Percentiles rank a stretch among this genome's conserved stretches.
phyloP scores from a whole-genome alignment of 2,888 invertebrate genomes.

The Epinotia bilunana region DNA sequence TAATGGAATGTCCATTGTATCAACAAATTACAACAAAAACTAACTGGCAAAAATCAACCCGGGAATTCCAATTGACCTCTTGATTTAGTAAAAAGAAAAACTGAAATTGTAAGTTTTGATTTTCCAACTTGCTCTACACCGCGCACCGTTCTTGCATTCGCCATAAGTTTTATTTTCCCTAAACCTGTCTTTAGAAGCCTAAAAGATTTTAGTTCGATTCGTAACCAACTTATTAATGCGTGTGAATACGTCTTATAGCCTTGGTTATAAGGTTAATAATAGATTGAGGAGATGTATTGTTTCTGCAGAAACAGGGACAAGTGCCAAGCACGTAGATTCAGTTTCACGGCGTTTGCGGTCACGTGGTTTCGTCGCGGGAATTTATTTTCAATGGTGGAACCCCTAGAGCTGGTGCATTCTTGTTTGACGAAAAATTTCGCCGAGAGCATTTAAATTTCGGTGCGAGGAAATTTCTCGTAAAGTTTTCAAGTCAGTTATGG shows the following conservation, averaged over 20 bases:
- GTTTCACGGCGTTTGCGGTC: slow-evolving; percentile 65
- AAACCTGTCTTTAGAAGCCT: slow-evolving; percentile 7
- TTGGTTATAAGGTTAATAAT: slow-evolving; percentile 20
- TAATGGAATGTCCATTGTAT: no score
- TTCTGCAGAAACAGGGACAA: slow-evolving; percentile 51
- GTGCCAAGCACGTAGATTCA: slow-evolving; percentile 63
- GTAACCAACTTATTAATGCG: slow-evolving; percentile 9
- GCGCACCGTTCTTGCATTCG: not conserved
- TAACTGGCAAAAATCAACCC: not conserved
- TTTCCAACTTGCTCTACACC: not conserved
- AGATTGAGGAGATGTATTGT: not conserved
- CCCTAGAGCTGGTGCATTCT: slow-evolving; percentile 6
- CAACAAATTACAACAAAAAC: no score
- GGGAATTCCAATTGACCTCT: not conserved
- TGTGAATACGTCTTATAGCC: not conserved
- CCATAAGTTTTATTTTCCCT: slow-evolving; percentile 20
- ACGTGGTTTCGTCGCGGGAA: slow-evolving; percentile 63
- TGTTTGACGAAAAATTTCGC: slow-evolving; percentile 16
- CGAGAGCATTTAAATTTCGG: slow-evolving; percentile 19
- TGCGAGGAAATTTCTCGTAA: no score
- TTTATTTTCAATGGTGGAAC: slow-evolving; percentile 59
- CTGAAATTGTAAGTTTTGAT: not conserved
- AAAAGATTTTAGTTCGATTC: slow-evolving; percentile 24
- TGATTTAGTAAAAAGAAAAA: slow-evolving; percentile 21
- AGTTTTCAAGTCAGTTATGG: not conserved